Percentiles rank a stretch among this genome's conserved stretches.
Evolutionary conservation across 2,888 invertebrate species (phyloP).

Genomic region (Pyrocoelia pectoralis): DNA sequence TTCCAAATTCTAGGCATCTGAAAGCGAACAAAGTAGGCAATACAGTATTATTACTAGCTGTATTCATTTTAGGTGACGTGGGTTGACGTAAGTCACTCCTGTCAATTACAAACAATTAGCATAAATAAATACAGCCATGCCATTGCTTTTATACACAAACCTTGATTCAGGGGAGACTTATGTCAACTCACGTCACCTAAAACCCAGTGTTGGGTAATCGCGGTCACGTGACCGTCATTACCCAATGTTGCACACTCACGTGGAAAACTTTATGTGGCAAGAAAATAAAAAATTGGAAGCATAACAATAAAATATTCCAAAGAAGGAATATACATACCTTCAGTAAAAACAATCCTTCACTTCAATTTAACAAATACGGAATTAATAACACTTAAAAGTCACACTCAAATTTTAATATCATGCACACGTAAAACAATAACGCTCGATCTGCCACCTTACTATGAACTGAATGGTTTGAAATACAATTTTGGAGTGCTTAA

Average conservation of each 20-base stretch:
- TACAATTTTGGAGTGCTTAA: too few relatives aligned
- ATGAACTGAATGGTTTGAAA: not conserved
- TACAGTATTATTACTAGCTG: too few relatives aligned
- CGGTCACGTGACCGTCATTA: too few relatives aligned
- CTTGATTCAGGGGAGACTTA: too few relatives aligned
- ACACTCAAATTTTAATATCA: not conserved
- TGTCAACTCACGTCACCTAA: too few relatives aligned
- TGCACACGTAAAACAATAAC: not conserved
- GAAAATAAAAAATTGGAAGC: not conserved
- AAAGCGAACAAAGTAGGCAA: not conserved
- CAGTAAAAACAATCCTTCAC: not conserved
- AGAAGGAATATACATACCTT: constrained; percentile 4
- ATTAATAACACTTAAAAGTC: not conserved
- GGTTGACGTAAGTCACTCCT: too few relatives aligned
- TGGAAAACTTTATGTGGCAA: not conserved
- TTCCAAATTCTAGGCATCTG: not conserved
- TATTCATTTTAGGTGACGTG: too few relatives aligned
- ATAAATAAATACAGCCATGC: too few relatives aligned
- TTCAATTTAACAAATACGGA: constrained; percentile 2
- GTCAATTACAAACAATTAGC: too few relatives aligned
- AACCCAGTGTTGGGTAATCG: too few relatives aligned
- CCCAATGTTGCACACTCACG: too few relatives aligned
- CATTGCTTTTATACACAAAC: too few relatives aligned
- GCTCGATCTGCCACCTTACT: not conserved
- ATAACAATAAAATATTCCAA: not conserved